Evolutionary conservation across 2,888 invertebrate genomes (phyloP).

Genomic region (Agelastica alni): DNA sequence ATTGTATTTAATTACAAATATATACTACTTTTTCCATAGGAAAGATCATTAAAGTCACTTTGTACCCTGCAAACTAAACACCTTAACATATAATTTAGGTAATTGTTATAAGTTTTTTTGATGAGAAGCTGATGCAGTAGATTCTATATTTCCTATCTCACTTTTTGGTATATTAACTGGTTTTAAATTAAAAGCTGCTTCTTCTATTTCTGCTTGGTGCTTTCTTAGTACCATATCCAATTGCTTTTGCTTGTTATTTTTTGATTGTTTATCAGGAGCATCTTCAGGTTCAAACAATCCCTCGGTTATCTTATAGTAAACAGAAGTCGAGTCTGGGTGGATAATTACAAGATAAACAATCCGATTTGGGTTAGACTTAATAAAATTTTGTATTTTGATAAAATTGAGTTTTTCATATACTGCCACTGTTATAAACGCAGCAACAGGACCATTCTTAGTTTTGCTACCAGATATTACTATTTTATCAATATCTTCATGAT

Average conservation of each 20-base stretch:
- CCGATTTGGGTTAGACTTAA: constrained; percentile 10
- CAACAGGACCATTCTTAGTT: constrained; percentile 45
- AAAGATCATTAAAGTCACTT: neutral
- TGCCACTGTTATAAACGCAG: constrained; percentile 57
- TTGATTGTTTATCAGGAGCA: constrained; percentile 39
- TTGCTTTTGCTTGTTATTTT: constrained; percentile 39
- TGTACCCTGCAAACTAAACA: too few relatives aligned
- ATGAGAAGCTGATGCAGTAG: too few relatives aligned
- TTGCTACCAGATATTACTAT: constrained; percentile 56
- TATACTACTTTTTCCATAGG: too few relatives aligned
- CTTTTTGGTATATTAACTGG: constrained; percentile 4
- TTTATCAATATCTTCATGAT: constrained; percentile 50
- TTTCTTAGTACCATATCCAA: constrained; percentile 46
- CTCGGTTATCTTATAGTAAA: constrained; percentile 57
- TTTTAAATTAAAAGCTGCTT: constrained; percentile 45
- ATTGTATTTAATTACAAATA: neutral
- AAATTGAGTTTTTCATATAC: constrained; percentile 52
- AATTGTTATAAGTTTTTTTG: too few relatives aligned
- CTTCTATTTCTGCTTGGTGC: constrained; percentile 42
- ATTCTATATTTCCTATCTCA: neutral
- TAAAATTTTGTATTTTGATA: constrained; percentile 48
- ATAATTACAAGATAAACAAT: constrained; percentile 53
- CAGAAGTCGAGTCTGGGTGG: constrained; percentile 56
- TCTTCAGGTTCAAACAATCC: constrained; percentile 45
- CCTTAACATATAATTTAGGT: too few relatives aligned